phyloP scores from a whole-genome alignment of 1,140 invertebrate species.

The Brachionus koreanus region DNA sequence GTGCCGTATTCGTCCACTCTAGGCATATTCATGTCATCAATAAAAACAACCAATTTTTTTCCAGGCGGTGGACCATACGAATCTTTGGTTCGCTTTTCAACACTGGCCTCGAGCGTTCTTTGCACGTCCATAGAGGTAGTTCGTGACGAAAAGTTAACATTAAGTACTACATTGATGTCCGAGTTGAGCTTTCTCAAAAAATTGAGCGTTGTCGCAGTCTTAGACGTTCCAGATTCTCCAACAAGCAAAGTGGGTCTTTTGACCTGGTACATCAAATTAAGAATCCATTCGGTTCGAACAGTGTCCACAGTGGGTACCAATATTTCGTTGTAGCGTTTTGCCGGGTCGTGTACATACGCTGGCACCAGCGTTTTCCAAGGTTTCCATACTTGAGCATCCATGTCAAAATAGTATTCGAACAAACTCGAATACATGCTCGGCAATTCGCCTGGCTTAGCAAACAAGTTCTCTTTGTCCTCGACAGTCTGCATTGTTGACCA shows the following conservation, averaged over 20 bases:
- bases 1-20: constrained; percentile 78
- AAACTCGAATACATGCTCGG: constrained; percentile 67
- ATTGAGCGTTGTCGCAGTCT: constrained; percentile 78
- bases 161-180: constrained; percentile 69
- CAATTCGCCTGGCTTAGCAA: constrained; percentile 63
- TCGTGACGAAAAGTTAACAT: constrained; percentile 82
- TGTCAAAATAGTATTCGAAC: constrained; percentile 76
- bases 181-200: constrained; percentile 70
- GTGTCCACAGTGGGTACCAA: constrained; percentile 84
- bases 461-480: constrained; percentile 30
- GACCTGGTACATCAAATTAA: constrained; percentile 72
- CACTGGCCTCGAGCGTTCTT: constrained; percentile 73
- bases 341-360: constrained; percentile 68
- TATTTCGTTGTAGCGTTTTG: constrained; percentile 72
- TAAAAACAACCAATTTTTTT: constrained; percentile 78
- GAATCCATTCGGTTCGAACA: constrained; percentile 70
- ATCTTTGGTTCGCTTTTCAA: constrained; percentile 83
- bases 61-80: constrained; percentile 78
- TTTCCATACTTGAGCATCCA: constrained; percentile 67
- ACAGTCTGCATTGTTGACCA: constrained; percentile 65
- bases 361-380: constrained; percentile 75
- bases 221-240: constrained; percentile 82
- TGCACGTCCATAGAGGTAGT: constrained; percentile 84
- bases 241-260: constrained; percentile 74
- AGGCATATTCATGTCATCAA: constrained; percentile 91